Evolutionary conservation across 2,888 invertebrate species (phyloP).

Genomic region (Bibio marci): DNA sequence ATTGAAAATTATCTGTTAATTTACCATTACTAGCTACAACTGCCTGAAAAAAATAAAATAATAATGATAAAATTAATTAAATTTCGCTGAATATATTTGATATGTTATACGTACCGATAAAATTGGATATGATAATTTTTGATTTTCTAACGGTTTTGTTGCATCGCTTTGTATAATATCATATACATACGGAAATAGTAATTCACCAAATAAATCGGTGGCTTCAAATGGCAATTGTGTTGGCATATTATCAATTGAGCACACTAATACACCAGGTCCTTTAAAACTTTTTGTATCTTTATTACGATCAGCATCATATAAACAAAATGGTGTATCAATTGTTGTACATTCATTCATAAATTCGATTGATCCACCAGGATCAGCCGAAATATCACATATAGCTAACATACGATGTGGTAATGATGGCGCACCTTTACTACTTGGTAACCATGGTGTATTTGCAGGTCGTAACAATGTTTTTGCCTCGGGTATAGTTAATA

Average conservation of each 20-base stretch:
- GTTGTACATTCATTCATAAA: slow-evolving; percentile 99
- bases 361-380: slow-evolving; percentile 96
- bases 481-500: slow-evolving; percentile 94
- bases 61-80: slow-evolving; percentile 1
- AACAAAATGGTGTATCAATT: slow-evolving; percentile 95
- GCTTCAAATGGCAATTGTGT: slow-evolving; percentile 95
- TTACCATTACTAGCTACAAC: slow-evolving; percentile 92
- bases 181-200: slow-evolving; percentile 71
- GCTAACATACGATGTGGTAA: slow-evolving; percentile 77
- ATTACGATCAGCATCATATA: slow-evolving; percentile 98
- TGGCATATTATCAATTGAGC: slow-evolving; percentile 96
- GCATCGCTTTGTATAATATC: slow-evolving; percentile 83
- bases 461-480: slow-evolving; percentile 80
- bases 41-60: slow-evolving; percentile 39
- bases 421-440: slow-evolving; percentile 71
- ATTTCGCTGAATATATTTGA: not conserved
- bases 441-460: slow-evolving; percentile 84
- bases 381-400: slow-evolving; percentile 97
- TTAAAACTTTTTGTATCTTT: slow-evolving; percentile 92
- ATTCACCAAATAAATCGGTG: slow-evolving; percentile 93
- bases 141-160: slow-evolving; percentile 55
- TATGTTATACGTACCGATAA: slow-evolving; percentile 17
- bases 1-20: slow-evolving; percentile 83
- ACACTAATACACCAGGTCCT: slow-evolving; percentile 95
- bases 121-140: slow-evolving; percentile 38